These are phyloP conservation scores for Cotesia congregata DNA, from an alignment of 2,888 invertebrate genomes.

Conservation along the genomic window DNA sequence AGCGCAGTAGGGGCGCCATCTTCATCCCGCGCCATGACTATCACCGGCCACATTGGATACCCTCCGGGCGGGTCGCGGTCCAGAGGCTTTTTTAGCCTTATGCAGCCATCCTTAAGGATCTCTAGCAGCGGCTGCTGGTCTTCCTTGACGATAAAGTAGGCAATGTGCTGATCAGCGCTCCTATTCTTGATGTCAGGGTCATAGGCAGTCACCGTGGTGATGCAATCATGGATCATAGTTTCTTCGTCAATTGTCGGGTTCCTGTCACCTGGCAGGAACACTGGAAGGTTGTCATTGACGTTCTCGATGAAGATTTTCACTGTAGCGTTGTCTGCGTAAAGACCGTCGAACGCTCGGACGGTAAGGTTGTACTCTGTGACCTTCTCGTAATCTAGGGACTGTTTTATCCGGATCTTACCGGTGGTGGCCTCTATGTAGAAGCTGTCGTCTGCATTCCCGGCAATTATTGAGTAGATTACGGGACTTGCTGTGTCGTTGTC, in stretches of 20 bases:
- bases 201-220: slow-evolving; percentile 78
- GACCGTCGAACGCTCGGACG: slow-evolving; percentile 87
- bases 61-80: slow-evolving; percentile 93
- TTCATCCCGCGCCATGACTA: slow-evolving; percentile 81
- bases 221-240: slow-evolving; percentile 74
- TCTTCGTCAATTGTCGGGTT: slow-evolving; percentile 85
- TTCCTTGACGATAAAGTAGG: slow-evolving; percentile 81
- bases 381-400: slow-evolving; percentile 85
- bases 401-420: slow-evolving; percentile 87
- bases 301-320: slow-evolving; percentile 90
- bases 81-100: slow-evolving; percentile 80
- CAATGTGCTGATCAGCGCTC: slow-evolving; percentile 82
- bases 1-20: slow-evolving; percentile 76
- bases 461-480: slow-evolving; percentile 88
- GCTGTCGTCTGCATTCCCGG: slow-evolving; percentile 88
- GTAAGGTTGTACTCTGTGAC: slow-evolving; percentile 88
- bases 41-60: slow-evolving; percentile 79
- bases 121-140: slow-evolving; percentile 80
- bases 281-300: slow-evolving; percentile 93
- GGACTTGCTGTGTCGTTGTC: slow-evolving; percentile 91
- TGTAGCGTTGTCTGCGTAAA: slow-evolving; percentile 84
- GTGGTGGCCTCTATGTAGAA: slow-evolving; percentile 89
- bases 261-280: slow-evolving; percentile 78
- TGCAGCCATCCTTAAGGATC: slow-evolving; percentile 83
- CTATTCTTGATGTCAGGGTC: slow-evolving; percentile 89